These are phyloP conservation scores for Oasisia sp. DNA, from an alignment of 2,888 invertebrate genomes.

Conservation along the genomic window DNA sequence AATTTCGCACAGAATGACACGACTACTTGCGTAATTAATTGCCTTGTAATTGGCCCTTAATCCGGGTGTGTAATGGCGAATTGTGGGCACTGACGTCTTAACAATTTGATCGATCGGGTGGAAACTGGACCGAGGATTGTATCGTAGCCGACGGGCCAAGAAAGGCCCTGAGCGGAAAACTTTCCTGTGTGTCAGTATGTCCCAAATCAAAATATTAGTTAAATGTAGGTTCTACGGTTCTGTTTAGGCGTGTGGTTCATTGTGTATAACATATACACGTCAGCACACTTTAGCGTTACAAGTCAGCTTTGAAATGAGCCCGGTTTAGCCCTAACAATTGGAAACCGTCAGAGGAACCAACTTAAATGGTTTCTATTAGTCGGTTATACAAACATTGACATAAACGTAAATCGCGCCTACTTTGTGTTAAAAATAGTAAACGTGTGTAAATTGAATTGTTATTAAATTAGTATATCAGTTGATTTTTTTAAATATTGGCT, in stretches of 20 bases:
- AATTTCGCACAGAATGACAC: slow-evolving; percentile 3
- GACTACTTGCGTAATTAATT: neutral
- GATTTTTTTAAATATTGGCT: too few relatives aligned
- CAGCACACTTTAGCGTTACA: neutral
- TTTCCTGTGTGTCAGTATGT: neutral
- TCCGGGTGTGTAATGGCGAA: neutral
- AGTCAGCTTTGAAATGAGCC: neutral
- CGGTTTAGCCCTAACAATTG: neutral
- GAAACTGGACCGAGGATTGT: neutral
- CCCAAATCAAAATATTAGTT: neutral
- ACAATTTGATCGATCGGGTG: neutral
- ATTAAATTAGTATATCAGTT: too few relatives aligned
- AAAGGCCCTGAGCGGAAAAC: neutral
- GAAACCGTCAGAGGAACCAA: neutral
- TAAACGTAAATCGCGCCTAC: too few relatives aligned
- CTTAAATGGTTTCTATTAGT: neutral
- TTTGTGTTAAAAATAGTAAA: too few relatives aligned
- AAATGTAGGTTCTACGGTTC: neutral
- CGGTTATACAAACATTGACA: too few relatives aligned
- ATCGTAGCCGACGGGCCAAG: neutral
- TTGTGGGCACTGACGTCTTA: neutral
- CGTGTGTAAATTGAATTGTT: too few relatives aligned
- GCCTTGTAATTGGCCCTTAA: neutral
- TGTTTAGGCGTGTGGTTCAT: neutral
- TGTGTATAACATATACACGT: neutral